phyloP scores from a whole-genome alignment of 2,888 invertebrate species.

The Epistrophe grossulariae region DNA sequence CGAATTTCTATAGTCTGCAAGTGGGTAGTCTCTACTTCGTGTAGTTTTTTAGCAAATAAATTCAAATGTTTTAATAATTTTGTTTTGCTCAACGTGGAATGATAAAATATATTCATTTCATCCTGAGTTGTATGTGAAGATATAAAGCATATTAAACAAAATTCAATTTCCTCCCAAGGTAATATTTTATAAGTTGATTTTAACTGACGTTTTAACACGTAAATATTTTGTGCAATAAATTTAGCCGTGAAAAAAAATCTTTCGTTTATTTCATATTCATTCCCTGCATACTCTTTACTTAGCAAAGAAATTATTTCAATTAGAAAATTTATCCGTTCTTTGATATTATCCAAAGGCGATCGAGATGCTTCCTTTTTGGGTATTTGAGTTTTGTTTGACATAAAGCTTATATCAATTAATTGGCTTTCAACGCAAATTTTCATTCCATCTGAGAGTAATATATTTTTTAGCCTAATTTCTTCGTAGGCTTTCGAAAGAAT shows the following conservation, averaged over 20 bases:
- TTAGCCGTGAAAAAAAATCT: slow-evolving; percentile 47
- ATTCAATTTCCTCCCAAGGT: slow-evolving; percentile 78
- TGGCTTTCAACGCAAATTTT: slow-evolving; percentile 52
- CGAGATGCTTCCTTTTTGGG: not conserved
- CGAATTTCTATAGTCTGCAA: not conserved
- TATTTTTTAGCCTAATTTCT: slow-evolving; percentile 75
- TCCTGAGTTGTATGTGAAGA: slow-evolving; percentile 55
- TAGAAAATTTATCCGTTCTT: slow-evolving; percentile 32
- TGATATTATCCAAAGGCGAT: slow-evolving; percentile 4
- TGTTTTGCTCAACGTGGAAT: slow-evolving; percentile 9
- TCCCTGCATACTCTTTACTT: not conserved
- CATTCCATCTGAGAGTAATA: slow-evolving; percentile 71
- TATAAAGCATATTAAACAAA: slow-evolving; percentile 61
- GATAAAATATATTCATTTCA: slow-evolving; percentile 70
- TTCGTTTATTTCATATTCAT: slow-evolving; percentile 33
- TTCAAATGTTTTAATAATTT: slow-evolving; percentile 39
- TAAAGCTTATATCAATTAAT: slow-evolving; percentile 34
- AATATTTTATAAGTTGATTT: slow-evolving; percentile 76
- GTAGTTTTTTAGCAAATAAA: slow-evolving; percentile 32
- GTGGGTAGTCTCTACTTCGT: not conserved
- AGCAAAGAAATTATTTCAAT: slow-evolving; percentile 15
- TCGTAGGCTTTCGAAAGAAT: slow-evolving; percentile 76
- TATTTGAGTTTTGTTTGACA: not conserved
- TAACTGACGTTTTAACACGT: slow-evolving; percentile 76
- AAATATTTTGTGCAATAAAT: slow-evolving; percentile 71